Percentiles rank a stretch among this genome's conserved stretches.
phyloP scores from a whole-genome alignment of 2,888 invertebrate species.

The Synanthedon formicaeformis region DNA sequence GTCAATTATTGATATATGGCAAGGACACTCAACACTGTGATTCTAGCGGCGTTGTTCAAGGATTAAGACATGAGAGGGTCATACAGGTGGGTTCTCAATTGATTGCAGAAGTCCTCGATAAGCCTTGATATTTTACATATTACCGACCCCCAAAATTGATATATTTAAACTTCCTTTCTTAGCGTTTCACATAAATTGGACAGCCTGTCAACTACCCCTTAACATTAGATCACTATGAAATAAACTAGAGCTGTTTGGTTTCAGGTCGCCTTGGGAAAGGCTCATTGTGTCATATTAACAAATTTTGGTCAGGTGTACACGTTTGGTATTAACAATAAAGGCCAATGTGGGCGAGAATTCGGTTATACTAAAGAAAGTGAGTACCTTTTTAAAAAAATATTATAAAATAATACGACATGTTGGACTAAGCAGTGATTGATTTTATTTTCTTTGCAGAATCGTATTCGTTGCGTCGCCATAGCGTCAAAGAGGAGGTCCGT shows the following conservation, averaged over 20 bases:
- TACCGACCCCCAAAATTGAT: not conserved
- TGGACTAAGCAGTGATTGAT: not conserved
- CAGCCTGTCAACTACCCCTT: not conserved
- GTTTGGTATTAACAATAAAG: slow-evolving; percentile 97
- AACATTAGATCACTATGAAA: too few species aligned
- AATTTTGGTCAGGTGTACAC: slow-evolving; percentile 92
- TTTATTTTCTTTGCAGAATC: slow-evolving; percentile 15
- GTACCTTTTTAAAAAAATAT: slow-evolving; percentile 9
- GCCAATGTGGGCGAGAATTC: slow-evolving; percentile 94
- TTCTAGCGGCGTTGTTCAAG: slow-evolving; percentile 78
- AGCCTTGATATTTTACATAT: too few species aligned
- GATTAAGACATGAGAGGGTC: slow-evolving; percentile 78
- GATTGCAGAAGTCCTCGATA: not conserved
- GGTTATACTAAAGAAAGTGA: slow-evolving; percentile 72
- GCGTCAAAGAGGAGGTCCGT: slow-evolving; percentile 28
- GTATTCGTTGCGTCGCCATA: slow-evolving; percentile 19
- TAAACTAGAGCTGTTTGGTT: too few species aligned
- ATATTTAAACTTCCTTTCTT: not conserved
- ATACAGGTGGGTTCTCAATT: slow-evolving; percentile 52
- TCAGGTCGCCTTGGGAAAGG: slow-evolving; percentile 91
- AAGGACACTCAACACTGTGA: slow-evolving; percentile 92
- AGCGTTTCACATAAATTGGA: not conserved
- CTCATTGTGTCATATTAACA: slow-evolving; percentile 92
- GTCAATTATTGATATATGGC: slow-evolving; percentile 92
- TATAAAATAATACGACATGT: not conserved